A percentile compares a stretch with the other conserved stretches of the same genome.
Conservation (phyloP, 92 coral and sea anemone species). For the Porites rus region DNA sequence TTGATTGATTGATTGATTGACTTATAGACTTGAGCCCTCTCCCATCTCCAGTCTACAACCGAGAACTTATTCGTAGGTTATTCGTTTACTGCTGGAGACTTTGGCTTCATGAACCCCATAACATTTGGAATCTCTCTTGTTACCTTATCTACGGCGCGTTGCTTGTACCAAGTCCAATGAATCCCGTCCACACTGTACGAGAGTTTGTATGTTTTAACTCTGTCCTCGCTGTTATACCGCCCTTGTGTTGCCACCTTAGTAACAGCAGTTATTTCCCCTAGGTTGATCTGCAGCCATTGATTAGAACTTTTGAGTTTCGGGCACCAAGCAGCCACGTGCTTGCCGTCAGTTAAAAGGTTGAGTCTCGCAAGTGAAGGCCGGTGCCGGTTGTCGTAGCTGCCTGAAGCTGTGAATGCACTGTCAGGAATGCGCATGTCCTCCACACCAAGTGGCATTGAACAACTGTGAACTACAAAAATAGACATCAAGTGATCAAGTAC, state of each 20-base stretch:
- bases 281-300: slow-evolving; percentile 49
- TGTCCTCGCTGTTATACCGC: slow-evolving; percentile 32
- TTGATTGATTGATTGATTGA: too few relatives aligned
- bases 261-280: slow-evolving; percentile 14
- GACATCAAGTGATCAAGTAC: too few relatives aligned
- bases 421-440: slow-evolving; percentile 59
- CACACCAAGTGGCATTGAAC: slow-evolving; percentile 55
- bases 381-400: background rate
- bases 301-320: background rate
- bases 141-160: slow-evolving; percentile 42
- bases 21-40: too few relatives aligned
- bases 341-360: slow-evolving; percentile 10
- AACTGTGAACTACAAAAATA: slow-evolving; percentile 44
- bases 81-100: too few relatives aligned
- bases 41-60: too few relatives aligned
- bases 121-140: background rate
- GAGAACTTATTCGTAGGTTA: too few relatives aligned
- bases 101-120: too few relatives aligned
- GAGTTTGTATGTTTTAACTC: slow-evolving; percentile 33
- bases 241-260: slow-evolving; percentile 58
- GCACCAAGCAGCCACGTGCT: slow-evolving; percentile 19
- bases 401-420: slow-evolving; percentile 52
- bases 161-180: slow-evolving; percentile 35
- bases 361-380: slow-evolving; percentile 24
- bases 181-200: slow-evolving; percentile 45